Conservation (phyloP, 1,140 invertebrate species). For the Euura saliciscinereae region DNA sequence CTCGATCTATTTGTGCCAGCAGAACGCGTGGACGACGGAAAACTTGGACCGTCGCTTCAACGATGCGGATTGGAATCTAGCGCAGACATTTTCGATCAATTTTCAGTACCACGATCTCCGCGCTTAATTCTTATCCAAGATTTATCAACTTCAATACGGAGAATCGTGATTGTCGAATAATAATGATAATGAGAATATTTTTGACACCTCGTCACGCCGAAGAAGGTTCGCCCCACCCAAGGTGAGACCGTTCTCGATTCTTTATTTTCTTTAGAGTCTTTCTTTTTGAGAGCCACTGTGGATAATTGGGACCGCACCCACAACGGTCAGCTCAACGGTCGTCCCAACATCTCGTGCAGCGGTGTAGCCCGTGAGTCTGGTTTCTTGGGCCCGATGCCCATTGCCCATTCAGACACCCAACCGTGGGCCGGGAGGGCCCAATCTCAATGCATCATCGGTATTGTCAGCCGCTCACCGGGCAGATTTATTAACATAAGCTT, state of each 20-base stretch:
- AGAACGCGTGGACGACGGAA: not conserved
- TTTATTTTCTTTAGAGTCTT: conserved; percentile 4
- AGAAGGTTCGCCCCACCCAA: conserved; percentile 8
- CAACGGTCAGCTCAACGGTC: conserved; percentile 11
- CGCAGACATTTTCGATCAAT: too few species aligned
- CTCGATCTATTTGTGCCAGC: not conserved
- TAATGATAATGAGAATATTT: not conserved
- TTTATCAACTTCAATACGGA: too few species aligned
- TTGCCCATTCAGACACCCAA: not conserved
- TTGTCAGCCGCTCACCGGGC: conserved; percentile 13
- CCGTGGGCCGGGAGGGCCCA: conserved; percentile 12
- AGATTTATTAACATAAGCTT: conserved; percentile 13
- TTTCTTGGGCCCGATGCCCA: not conserved
- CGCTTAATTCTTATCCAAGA: too few species aligned
- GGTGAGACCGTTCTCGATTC: not conserved
- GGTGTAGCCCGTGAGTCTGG: not conserved
- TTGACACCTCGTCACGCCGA: conserved; percentile 4
- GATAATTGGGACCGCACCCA: conserved; percentile 27
- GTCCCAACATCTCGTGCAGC: not conserved
- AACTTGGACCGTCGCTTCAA: not conserved
- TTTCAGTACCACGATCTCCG: too few species aligned
- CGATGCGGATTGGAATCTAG: too few species aligned
- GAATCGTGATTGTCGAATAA: not conserved
- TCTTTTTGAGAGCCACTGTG: conserved; percentile 23
- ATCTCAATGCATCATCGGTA: conserved; percentile 17